Percentiles rank a stretch among this genome's conserved stretches.
Conservation (phyloP, 2,797 vertebrate genomes). For the Alcedo atthis region DNA sequence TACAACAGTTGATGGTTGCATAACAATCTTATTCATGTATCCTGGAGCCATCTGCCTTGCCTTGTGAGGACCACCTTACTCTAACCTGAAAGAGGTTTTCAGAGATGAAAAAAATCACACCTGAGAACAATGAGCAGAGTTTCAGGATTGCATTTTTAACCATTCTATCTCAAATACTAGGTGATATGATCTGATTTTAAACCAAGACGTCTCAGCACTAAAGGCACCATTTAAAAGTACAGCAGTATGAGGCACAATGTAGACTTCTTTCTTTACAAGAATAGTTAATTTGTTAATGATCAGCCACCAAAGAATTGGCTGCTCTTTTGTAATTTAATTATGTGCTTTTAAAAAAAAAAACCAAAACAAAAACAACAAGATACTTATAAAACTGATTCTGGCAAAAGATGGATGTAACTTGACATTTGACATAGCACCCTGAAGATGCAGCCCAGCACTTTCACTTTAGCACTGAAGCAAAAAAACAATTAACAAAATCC, state of each 20-base stretch:
- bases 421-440: not conserved
- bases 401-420: not conserved
- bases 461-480: not conserved
- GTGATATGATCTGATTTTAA: not conserved
- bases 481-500: not conserved
- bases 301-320: not conserved
- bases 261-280: not conserved
- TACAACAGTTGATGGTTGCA: not conserved
- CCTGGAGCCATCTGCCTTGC: not conserved
- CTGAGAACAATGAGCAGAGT: not conserved
- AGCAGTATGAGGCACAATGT: not conserved
- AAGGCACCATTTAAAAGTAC: not conserved
- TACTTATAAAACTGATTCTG: not conserved
- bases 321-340: not conserved
- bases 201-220: not conserved
- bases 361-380: not conserved
- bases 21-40: not conserved
- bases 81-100: not conserved
- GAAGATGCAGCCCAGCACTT: not conserved
- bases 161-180: not conserved
- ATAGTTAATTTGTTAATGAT: not conserved
- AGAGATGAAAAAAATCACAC: not conserved
- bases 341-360: rapidly evolving
- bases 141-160: not conserved
- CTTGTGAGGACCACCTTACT: not conserved